Base-by-base conservation (phyloP, 2,888 invertebrate species). In the Ctenicera cuprea region DNA sequence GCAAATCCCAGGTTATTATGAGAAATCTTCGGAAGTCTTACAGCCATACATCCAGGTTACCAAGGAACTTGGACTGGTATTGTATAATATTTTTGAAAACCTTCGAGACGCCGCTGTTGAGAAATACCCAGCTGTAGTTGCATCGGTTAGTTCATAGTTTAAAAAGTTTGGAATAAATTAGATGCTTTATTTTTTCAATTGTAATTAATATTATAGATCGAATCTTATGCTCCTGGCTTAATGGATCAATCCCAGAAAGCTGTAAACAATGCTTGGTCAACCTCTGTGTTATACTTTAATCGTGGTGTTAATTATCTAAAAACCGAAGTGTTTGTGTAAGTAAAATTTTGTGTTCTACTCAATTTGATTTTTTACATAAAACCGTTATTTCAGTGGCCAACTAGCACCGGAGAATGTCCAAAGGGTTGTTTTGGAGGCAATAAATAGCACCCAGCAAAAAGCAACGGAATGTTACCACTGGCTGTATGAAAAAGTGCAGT, bases 301-400 rank as follows among this genome's bases (percentile, higher is more conserved):
- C 84, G 88, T 41, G 88, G 90, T 4, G 85, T 89, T 9, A 89
- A 90, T 75, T 93, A 93, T 88, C 88, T 94, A 83, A 91, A 90
- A 83, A 92, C 91, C 66, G 93, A 94, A 88, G 92, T 95, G 70
- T 94, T 95, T 88, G 89, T 94, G 95, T 95, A 88, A 93, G 94
- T 93, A 83, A 81, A 75, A 16, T 30, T 41, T 41, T 3, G 16
- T 1, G 26, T 26, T 26, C 2, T 26, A 5, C 26, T 5, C 26
- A 26, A 3, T 5, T 26, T 26, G 26, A 5, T 3, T 26, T 26
- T 26, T 26, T 26, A 26, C 5, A 5, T 3, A 26, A 5, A 5
- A 5, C 8, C 20, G 2, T 38, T 18, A n/a, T 7, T 76, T 74
- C 1, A 94, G 95, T 52, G 94, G 94, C 3, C 91, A 92, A 73